These are phyloP conservation scores for Athene noctua DNA, from an alignment of 2,113 vertebrate genomes.

Conservation along the genomic window DNA sequence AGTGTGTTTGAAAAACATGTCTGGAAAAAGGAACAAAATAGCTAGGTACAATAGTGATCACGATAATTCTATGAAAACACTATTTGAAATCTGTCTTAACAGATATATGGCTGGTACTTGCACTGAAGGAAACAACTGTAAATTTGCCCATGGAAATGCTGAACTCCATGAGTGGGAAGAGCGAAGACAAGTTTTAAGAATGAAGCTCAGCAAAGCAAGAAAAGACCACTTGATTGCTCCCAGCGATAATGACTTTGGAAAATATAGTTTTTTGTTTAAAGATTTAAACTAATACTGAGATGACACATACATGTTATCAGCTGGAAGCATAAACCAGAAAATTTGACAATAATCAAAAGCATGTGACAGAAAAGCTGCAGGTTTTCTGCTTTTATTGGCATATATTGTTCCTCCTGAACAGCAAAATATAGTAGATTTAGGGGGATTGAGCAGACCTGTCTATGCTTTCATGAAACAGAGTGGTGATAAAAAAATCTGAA, in stretches of 20 bases:
- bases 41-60: background rate
- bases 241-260: constrained; percentile 99
- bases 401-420: constrained; percentile 74
- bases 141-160: constrained; percentile 89
- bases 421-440: constrained; percentile 76
- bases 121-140: constrained; percentile 87
- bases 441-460: constrained; percentile 72
- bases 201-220: constrained; percentile 95
- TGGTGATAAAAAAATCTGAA: constrained; percentile 62
- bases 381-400: constrained; percentile 78
- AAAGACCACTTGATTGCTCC: constrained; percentile 98
- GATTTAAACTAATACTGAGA: constrained; percentile 89
- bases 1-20: background rate
- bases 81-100: constrained; percentile 15
- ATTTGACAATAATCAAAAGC: constrained; percentile 74
- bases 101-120: constrained; percentile 89
- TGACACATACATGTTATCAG: constrained; percentile 66
- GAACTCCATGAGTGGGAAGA: constrained; percentile 95
- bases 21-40: background rate
- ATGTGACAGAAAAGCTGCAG: constrained; percentile 75
- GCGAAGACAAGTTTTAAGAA: constrained; percentile 89
- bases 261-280: constrained; percentile 99
- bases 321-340: constrained; percentile 77
- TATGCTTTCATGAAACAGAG: constrained; percentile 62
- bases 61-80: background rate